Evolutionary conservation across 2,113 vertebrate species (phyloP), one percentile per base, ranked within the genome.

Genomic region (Morone chrysops): DNA sequence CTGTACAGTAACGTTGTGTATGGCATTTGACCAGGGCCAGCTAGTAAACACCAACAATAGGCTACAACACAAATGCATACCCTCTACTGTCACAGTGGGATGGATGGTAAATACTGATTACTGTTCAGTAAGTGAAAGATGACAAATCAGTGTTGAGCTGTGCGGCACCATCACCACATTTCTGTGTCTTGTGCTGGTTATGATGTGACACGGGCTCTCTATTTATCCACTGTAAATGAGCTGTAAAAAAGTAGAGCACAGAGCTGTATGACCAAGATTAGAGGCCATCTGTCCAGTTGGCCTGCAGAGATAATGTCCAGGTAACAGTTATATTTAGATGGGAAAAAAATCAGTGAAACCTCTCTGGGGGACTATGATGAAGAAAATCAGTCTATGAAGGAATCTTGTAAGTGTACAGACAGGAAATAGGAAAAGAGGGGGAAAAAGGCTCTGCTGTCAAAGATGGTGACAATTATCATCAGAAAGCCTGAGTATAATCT

Each of bases 381-480:
- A 70, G 66, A 53, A 80, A 84, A 56, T 1, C 48, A 50, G 70
- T 70, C 68, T 70, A 48, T 88, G 75, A 83, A 78, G 65, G 78
- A 82, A 83, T 83, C 56, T 87, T 62, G 83, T 70, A 77, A 84
- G 77, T 87, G 51, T 80, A 79, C 61, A 82, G 69, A 87, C 2
- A 17, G 38, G 40, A 77, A 78, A 83, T 69, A 70, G 65, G 65
- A 68, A 75, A 56, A n/a, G 16, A 36, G 38, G 11, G 31, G 62
- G 18, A 65, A 69, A 31, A 63, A 81, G 65, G 63, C 87, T 88
- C 60, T 71, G 61, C 69, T 69, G 71, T 84, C 75, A 90, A 92
- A 94, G 86, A 93, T 87, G 81, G 88, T 79, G 76, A 84, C 92
- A 94, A 92, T 93, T 93, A 94, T 92, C 89, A 94, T 93, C 80